Evolutionary conservation across 2,888 invertebrate species (phyloP).

Genomic region (Sepiola atlantica): DNA sequence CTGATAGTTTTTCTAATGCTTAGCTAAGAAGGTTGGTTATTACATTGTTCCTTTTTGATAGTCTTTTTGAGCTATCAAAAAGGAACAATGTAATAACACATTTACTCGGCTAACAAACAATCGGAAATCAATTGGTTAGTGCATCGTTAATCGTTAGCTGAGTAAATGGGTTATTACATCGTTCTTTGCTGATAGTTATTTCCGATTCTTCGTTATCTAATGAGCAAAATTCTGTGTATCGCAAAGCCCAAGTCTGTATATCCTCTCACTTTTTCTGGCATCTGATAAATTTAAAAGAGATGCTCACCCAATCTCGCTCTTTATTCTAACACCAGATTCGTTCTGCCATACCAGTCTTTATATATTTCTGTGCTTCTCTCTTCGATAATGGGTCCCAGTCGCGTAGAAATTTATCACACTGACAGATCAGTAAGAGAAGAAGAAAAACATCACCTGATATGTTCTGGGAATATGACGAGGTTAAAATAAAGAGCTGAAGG

Average conservation of each 20-base stretch:
- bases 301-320: neutral
- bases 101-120: no score
- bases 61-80: no score
- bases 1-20: neutral
- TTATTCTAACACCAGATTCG: no score
- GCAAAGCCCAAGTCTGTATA: neutral
- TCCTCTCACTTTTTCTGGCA: neutral
- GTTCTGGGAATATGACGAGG: neutral
- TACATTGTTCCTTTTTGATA: no score
- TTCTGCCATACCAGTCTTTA: neutral
- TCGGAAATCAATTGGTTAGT: no score
- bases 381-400: neutral
- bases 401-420: neutral
- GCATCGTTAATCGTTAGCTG: no score
- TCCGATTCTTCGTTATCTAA: neutral
- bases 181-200: neutral
- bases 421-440: neutral
- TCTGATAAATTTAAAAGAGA: neutral
- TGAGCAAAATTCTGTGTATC: neutral
- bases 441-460: neutral
- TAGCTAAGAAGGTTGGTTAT: no score
- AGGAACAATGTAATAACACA: no score
- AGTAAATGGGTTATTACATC: neutral
- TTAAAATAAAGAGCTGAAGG: neutral
- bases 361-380: neutral